These are phyloP conservation scores for Symphodus melops DNA, from an alignment of 2,113 vertebrate genomes.

Conservation along the genomic window DNA sequence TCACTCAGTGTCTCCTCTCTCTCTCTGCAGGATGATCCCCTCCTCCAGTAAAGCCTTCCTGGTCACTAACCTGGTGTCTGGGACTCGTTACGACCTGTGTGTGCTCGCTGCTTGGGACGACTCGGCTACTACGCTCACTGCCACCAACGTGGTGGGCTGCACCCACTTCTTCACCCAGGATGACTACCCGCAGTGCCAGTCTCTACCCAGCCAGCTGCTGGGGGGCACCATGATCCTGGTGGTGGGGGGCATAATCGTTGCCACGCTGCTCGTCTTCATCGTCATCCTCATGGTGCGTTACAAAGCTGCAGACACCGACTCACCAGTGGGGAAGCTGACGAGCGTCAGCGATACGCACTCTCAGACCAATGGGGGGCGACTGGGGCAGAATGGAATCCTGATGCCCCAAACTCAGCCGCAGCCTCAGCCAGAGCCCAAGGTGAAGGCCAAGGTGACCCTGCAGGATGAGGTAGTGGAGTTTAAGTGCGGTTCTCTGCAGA, in stretches of 20 bases:
- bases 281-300: conserved; percentile 94
- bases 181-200: conserved; percentile 90
- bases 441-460: conserved; percentile 86
- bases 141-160: conserved; percentile 94
- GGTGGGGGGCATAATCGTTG: conserved; percentile 93
- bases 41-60: conserved; percentile 92
- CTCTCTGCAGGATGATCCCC: conserved; percentile 91
- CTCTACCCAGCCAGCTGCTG: conserved; percentile 90
- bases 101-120: conserved; percentile 96
- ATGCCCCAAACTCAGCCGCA: conserved; percentile 45
- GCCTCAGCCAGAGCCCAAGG: conserved; percentile 47
- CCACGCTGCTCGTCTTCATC: conserved; percentile 93
- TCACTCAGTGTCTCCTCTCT: conserved; percentile 7
- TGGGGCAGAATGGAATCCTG: conserved; percentile 82
- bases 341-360: conserved; percentile 87
- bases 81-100: conserved; percentile 92
- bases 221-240: conserved; percentile 96
- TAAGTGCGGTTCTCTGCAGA: conserved; percentile 85
- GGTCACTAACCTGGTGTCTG: conserved; percentile 93
- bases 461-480: conserved; percentile 89
- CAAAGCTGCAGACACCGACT: conserved; percentile 86
- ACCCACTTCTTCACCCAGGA: conserved; percentile 93
- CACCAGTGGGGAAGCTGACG: conserved; percentile 81
- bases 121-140: conserved; percentile 90
- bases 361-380: conserved; percentile 87